Percentiles rank a stretch among this genome's conserved stretches.
phyloP scores from a whole-genome alignment of 2,888 invertebrate species.

The Tachina fera region DNA sequence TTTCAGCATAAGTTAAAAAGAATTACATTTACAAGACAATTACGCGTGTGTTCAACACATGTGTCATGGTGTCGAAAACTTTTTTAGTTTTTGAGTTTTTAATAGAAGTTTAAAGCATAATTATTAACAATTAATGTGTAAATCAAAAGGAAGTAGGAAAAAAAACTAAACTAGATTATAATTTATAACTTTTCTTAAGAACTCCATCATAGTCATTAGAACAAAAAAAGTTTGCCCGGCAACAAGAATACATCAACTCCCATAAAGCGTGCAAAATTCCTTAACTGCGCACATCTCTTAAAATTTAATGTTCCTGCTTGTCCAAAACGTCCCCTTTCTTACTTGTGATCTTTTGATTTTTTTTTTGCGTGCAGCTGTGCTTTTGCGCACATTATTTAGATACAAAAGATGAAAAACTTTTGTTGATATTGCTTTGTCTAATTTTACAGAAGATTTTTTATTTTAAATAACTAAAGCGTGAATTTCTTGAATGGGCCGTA shows the following conservation, averaged over 20 bases:
- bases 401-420: constrained; percentile 51
- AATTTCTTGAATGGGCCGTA: constrained; percentile 49
- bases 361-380: constrained; percentile 57
- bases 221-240: constrained; percentile 8
- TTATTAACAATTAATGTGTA: constrained; percentile 19
- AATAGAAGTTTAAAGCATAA: neutral
- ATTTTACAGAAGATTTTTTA: constrained; percentile 1
- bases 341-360: neutral
- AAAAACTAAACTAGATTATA: neutral
- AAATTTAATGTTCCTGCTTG: constrained; percentile 7
- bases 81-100: constrained; percentile 30
- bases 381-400: neutral
- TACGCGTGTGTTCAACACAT: constrained; percentile 56
- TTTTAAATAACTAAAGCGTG: constrained; percentile 20
- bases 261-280: constrained; percentile 59
- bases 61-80: neutral
- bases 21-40: constrained; percentile 65
- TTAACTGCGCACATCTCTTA: constrained; percentile 63
- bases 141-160: neutral
- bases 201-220: constrained; percentile 11
- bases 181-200: neutral
- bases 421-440: constrained; percentile 18
- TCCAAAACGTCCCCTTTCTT: constrained; percentile 9
- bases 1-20: constrained; percentile 43
- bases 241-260: constrained; percentile 35